Base-by-base conservation (phyloP, 1,140 invertebrate species). In the Panagrolaimus sp. region DNA sequence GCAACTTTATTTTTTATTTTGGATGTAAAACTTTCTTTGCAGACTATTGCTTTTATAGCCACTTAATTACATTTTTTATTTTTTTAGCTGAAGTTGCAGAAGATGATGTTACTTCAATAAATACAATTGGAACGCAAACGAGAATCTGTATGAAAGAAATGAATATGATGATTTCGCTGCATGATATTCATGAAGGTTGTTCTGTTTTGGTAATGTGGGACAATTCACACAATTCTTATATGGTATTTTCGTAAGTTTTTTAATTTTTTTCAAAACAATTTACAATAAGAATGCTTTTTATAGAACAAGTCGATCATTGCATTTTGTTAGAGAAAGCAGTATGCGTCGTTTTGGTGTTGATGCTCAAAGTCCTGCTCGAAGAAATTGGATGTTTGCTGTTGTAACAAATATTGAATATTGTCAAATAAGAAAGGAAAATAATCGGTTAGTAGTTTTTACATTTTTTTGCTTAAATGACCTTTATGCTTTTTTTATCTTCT, bases 321-420 rank as follows among this genome's bases (percentile, higher is more conserved):
- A 75, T 43, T 71, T 75, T 64, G 74, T 75, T 25, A 76, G 77
- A 42, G 70, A 76, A 57, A 51, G 47, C 16, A 63, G 74, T 42
- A 45, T 76, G 42, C 43, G 65, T n/a, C 47, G 51, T 14, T 48
- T 75, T n/a, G 74, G 74, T 43, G 27, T 75, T 61, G 65, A 51
- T 61, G 42, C 31, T 11, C 65, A 66, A 46, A 64, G 16, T 20
- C 23, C 25, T 7, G n/a, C 47, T 25, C 53, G 66, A 25, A 67
- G 72, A 46, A 68, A 61, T 46, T 74, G 73, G 72, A 62, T 79
- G 57, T 79, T 76, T 67, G 74, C 66, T 46, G 20, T 65, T 64
- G 69, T 76, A 9, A 63, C 64, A 31, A 53, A 27, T 46, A 53
- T 76, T 44, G 77, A 79, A 51, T 38, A 71, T 14, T 76, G 74